A percentile compares a stretch with the other conserved stretches of the same genome.
Evolutionary conservation across 2,888 invertebrate genomes (phyloP).

Genomic region (Abscondita cerata): DNA sequence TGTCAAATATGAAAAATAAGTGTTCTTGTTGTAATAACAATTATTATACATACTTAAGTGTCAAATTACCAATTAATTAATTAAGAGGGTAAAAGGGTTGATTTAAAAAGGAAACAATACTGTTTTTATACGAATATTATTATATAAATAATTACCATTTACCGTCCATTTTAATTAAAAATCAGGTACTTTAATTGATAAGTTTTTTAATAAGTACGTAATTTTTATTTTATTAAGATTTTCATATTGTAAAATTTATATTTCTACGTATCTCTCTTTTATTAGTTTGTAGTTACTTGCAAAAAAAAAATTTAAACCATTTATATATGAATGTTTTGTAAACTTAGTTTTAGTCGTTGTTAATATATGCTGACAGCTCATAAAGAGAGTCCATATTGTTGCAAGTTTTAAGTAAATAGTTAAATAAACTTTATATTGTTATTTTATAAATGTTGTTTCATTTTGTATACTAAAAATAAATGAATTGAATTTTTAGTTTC

Average conservation of each 20-base stretch:
- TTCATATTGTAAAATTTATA: constrained; percentile 2
- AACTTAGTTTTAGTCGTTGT: constrained; percentile 33
- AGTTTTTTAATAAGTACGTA: constrained; percentile 4
- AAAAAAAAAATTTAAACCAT: constrained; percentile 17
- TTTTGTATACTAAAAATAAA: neutral
- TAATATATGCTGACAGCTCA: constrained; percentile 26
- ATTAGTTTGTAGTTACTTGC: constrained; percentile 10
- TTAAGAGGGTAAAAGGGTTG: constrained; percentile 27
- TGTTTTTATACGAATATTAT: constrained; percentile 21
- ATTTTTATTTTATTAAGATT: neutral
- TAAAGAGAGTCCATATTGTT: constrained; percentile 26
- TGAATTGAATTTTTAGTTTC: too few relatives aligned
- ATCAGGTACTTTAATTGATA: constrained; percentile 20
- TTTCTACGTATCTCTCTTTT: constrained; percentile 3
- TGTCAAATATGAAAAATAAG: constrained; percentile 15
- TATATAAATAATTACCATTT: constrained; percentile 25
- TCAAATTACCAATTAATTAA: constrained; percentile 17
- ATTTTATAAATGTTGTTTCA: constrained; percentile 13
- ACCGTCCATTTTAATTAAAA: constrained; percentile 28
- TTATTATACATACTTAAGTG: constrained; percentile 13
- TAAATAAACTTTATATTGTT: constrained; percentile 33
- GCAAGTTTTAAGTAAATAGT: constrained; percentile 29
- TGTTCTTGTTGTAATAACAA: constrained; percentile 21
- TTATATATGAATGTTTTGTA: constrained; percentile 31
- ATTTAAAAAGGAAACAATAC: constrained; percentile 19